Evolutionary conservation across 1,140 invertebrate species (phyloP).

Genomic region (Hypothenemus hampei): DNA sequence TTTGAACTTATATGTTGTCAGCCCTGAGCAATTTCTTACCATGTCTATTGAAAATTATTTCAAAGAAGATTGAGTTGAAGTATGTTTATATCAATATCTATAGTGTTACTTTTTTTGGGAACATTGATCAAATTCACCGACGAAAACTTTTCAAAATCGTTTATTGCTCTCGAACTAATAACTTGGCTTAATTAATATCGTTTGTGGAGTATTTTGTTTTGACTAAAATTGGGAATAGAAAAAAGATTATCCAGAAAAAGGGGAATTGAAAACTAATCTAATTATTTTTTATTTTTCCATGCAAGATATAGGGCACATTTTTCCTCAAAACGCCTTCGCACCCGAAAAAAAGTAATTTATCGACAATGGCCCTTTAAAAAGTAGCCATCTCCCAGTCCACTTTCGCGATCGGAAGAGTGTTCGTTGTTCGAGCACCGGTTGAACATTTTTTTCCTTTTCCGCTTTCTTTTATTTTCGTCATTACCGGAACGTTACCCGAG

Average conservation of each 20-base stretch:
- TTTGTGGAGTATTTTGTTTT: too few relatives aligned
- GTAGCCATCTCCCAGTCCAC: constrained; percentile 13
- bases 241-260: background rate
- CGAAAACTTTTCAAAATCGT: too few relatives aligned
- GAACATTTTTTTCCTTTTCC: constrained; percentile 18
- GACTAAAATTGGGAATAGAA: too few relatives aligned
- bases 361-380: constrained; percentile 13
- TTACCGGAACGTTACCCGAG: constrained; percentile 18
- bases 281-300: background rate
- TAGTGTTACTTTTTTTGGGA: too few relatives aligned
- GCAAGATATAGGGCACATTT: background rate
- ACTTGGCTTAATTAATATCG: background rate
- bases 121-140: too few relatives aligned
- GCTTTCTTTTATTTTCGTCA: constrained; percentile 24
- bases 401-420: constrained; percentile 11
- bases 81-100: too few relatives aligned
- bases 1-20: too few relatives aligned
- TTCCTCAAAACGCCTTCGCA: background rate
- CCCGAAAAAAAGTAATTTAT: constrained; percentile 7
- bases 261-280: background rate
- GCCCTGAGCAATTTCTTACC: too few relatives aligned
- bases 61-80: too few relatives aligned
- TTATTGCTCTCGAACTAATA: background rate
- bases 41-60: too few relatives aligned
- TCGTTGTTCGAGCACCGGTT: constrained; percentile 17